Conservation (phyloP, 2,797 vertebrate species). For the Cottoperca gobio region DNA sequence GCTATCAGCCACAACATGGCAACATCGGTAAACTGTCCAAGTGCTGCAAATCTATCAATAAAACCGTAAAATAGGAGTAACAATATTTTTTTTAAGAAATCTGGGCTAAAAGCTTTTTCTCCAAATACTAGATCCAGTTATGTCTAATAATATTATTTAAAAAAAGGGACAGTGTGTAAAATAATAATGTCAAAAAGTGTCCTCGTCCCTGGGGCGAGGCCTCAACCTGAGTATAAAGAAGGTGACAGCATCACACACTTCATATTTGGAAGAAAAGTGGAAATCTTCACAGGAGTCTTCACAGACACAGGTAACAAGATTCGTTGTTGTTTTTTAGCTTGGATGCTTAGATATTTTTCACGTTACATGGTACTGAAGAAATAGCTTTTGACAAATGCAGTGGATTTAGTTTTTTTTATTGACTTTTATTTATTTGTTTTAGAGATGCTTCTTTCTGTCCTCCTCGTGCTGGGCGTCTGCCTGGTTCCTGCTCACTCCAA, state of each 20-base stretch:
- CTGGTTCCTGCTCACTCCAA: conserved; percentile 55
- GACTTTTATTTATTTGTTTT: conserved; percentile 37
- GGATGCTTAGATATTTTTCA: neutral
- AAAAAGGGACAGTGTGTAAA: neutral
- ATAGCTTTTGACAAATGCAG: neutral
- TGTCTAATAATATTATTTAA: neutral
- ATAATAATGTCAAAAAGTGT: neutral
- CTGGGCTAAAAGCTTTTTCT: rapidly evolving
- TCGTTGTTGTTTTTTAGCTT: neutral
- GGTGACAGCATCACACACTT: neutral
- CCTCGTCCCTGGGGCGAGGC: conserved; percentile 44
- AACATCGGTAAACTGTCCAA: too few species aligned
- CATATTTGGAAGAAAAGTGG: conserved; percentile 2
- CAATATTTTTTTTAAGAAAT: neutral
- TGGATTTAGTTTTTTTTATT: neutral
- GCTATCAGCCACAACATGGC: neutral
- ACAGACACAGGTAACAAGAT: conserved; percentile 43
- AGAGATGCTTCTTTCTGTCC: conserved; percentile 73
- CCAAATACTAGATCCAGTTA: neutral
- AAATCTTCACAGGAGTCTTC: too few species aligned
- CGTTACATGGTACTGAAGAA: neutral
- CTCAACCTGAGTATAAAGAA: conserved; percentile 50
- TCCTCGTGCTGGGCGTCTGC: conserved; percentile 69
- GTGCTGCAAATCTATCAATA: neutral
- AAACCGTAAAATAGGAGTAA: neutral